These are phyloP conservation scores for Percopsis transmontana DNA, from an alignment of 2,113 vertebrate species.

Conservation along the genomic window DNA sequence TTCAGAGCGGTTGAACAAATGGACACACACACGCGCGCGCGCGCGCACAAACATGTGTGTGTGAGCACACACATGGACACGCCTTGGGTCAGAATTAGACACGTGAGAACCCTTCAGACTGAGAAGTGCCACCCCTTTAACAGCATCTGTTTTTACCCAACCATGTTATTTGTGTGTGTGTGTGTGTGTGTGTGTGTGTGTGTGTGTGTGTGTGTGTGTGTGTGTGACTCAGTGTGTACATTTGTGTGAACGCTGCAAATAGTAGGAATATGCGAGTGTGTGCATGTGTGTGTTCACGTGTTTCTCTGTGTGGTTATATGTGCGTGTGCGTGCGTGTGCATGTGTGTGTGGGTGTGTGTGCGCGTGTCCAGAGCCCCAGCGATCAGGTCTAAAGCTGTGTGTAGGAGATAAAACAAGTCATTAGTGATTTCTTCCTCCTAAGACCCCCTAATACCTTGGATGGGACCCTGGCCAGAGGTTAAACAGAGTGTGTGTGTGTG, in stretches of 20 bases:
- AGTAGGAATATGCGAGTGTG: too few relatives aligned
- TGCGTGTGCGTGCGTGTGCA: constrained; percentile 1
- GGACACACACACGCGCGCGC: too few relatives aligned
- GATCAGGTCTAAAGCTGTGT: constrained; percentile 72
- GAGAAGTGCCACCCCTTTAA: neutral
- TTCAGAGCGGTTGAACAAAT: too few relatives aligned
- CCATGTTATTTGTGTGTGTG: neutral
- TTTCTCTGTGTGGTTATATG: neutral
- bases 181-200: neutral
- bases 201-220: constrained; percentile 14
- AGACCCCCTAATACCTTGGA: constrained; percentile 68
- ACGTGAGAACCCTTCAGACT: too few relatives aligned
- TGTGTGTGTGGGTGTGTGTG: constrained; percentile 1
- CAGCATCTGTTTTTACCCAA: neutral
- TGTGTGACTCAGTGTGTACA: too few relatives aligned
- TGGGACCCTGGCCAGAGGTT: constrained; percentile 69
- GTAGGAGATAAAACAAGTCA: constrained; percentile 72
- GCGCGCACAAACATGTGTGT: too few relatives aligned
- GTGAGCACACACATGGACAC: too few relatives aligned
- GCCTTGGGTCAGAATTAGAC: too few relatives aligned
- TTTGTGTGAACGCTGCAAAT: too few relatives aligned
- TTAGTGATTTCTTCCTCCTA: constrained; percentile 73
- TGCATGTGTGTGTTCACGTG: constrained; percentile 24
- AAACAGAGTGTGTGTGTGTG: constrained; percentile 16
- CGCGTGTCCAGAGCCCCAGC: constrained; percentile 44